These are phyloP conservation scores for Zonotrichia leucophrys DNA, from an alignment of 2,113 vertebrate genomes.

Conservation along the genomic window DNA sequence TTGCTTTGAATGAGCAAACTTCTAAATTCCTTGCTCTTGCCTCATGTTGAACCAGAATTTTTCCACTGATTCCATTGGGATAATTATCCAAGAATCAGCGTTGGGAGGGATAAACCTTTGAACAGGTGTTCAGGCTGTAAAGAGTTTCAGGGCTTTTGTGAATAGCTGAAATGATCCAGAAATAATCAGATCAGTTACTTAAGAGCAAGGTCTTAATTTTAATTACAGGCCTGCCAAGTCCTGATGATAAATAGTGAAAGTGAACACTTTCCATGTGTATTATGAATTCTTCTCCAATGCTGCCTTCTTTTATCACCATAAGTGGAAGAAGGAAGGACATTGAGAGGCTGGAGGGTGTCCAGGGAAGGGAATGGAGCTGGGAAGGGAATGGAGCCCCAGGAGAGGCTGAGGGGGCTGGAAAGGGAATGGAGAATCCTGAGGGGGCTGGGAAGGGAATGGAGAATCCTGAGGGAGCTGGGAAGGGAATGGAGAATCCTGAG, in stretches of 20 bases:
- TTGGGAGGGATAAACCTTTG: not conserved
- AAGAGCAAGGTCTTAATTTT: not conserved
- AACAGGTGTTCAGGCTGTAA: not conserved
- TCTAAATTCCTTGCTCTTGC: not conserved
- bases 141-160: not conserved
- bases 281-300: not conserved
- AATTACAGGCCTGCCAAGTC: not conserved
- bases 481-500: not conserved
- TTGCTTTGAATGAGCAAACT: not conserved
- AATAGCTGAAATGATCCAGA: not conserved
- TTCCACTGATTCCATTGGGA: not conserved
- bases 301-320: rapidly evolving
- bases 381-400: not conserved
- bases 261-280: not conserved
- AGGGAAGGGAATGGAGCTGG: not conserved
- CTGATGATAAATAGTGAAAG: not conserved
- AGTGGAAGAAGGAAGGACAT: not conserved
- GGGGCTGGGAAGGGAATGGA: not conserved
- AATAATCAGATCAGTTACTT: slow-evolving; percentile 29
- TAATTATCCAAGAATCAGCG: not conserved
- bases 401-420: not conserved
- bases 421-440: not conserved
- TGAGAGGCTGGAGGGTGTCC: not conserved
- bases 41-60: not conserved
- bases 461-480: too few relatives aligned